A percentile compares a stretch with the other conserved stretches of the same genome.
Evolutionary conservation across 2,113 vertebrate species (phyloP).

Genomic region (Tupaia chinensis): DNA sequence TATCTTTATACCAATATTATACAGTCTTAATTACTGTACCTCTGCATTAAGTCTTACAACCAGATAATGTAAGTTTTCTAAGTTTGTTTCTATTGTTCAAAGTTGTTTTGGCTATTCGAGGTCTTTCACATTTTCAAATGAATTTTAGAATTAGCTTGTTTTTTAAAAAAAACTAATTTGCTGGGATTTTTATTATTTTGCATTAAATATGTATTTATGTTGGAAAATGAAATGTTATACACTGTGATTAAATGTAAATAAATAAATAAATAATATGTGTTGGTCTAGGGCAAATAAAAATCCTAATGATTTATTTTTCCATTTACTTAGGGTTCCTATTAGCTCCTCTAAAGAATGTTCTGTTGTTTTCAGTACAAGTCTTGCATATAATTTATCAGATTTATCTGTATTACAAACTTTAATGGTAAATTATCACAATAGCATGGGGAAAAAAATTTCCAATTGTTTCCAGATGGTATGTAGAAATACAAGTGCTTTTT

Average conservation of each 20-base stretch:
- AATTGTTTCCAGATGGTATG: not conserved
- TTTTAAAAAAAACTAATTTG: not conserved
- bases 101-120: not conserved
- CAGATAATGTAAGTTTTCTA: not conserved
- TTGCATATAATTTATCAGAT: not conserved
- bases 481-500: constrained; percentile 28
- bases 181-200: not conserved
- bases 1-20: not conserved
- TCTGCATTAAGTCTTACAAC: not conserved
- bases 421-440: not conserved
- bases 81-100: not conserved
- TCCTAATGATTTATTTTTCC: not conserved
- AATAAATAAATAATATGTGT: not conserved
- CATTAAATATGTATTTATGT: not conserved
- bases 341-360: not conserved
- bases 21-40: not conserved
- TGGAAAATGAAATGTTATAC: no score
- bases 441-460: constrained; percentile 36
- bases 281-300: not conserved
- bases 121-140: not conserved
- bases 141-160: not conserved
- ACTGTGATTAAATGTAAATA: no score
- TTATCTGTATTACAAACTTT: not conserved
- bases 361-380: not conserved
- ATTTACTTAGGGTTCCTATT: not conserved